Evolutionary conservation across 2,888 invertebrate species (phyloP), one percentile per base, ranked within the genome.

Genomic region (Argyra leucocephala): DNA sequence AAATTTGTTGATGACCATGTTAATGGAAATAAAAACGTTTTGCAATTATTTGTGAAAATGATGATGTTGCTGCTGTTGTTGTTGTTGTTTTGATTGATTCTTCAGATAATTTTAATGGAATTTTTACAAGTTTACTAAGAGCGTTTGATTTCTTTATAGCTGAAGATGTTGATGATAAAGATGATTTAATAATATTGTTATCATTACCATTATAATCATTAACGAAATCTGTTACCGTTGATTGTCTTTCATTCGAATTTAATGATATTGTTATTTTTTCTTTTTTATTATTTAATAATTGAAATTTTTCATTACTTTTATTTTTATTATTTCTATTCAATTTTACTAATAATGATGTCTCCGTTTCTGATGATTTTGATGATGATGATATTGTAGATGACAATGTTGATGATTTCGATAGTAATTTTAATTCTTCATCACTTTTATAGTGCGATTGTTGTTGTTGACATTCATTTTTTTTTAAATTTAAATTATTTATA

Each of bases 11-110:
- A 68, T 21, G 61, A 62, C 18, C 66, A 15, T 10, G 63, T 58
- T 10, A 62, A 66, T n/a, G 69, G 67, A 3, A 70, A 66, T 15
- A 70, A 60, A 73, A 72, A n/a, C 37, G 21, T 12, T 65, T 66
- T 64, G 58, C n/a, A 57, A 22, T 62, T 64, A 24, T 57, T 65
- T 7, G 37, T 60, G 24, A 1, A 15, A 26, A 22, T 18, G 31
- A 21, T 63, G 62, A 61, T 24, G 64, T 63, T 37, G 37, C 48
- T 9, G 37, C 48, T 58, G 64, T 10, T 22, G 36, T 18, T 24
- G 62, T 62, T 48, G 69, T 57, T 18, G 69, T 22, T 22, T 18
- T 64, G 67, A 57, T 68, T 69, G 68, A 62, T 48, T 10, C 64
- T 64, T 57, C 57, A 36, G 68, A 67, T 48, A 48, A 48, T 48